A percentile compares a stretch with the other conserved stretches of the same genome.
Conservation (phyloP, 2,888 invertebrate genomes). For the Conchocele bisecta region DNA sequence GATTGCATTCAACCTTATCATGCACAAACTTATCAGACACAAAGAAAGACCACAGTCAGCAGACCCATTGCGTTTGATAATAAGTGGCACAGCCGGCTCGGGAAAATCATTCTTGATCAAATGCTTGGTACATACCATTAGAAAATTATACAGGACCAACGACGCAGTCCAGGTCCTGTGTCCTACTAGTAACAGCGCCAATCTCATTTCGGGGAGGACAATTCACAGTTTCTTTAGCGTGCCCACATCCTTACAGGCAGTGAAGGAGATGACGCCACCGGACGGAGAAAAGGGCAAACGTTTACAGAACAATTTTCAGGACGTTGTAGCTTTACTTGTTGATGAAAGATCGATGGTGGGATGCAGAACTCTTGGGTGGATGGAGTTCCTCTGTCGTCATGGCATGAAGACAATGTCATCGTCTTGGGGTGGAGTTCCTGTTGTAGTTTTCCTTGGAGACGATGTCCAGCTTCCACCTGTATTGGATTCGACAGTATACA, state of each 20-base stretch:
- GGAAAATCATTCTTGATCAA: slow-evolving; percentile 56
- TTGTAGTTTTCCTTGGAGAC: slow-evolving; percentile 45
- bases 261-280: slow-evolving; percentile 45
- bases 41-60: too few species aligned
- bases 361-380: slow-evolving; percentile 35
- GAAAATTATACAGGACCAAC: slow-evolving; percentile 33
- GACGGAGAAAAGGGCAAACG: slow-evolving; percentile 39
- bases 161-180: slow-evolving; percentile 55
- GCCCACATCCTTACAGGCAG: slow-evolving; percentile 26
- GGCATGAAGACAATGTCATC: neutral
- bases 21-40: too few species aligned
- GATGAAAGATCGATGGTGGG: slow-evolving; percentile 56
- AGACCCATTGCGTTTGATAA: slow-evolving; percentile 41
- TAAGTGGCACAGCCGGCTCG: slow-evolving; percentile 54
- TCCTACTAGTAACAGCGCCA: slow-evolving; percentile 62
- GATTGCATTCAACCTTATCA: too few species aligned
- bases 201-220: slow-evolving; percentile 54
- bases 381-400: slow-evolving; percentile 32
- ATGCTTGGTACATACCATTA: slow-evolving; percentile 49
- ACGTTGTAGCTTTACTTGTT: slow-evolving; percentile 42
- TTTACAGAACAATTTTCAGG: slow-evolving; percentile 47
- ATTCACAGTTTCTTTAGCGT: slow-evolving; percentile 58
- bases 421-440: slow-evolving; percentile 36
- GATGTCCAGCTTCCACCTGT: slow-evolving; percentile 42
- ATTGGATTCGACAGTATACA: slow-evolving; percentile 23